Conservation (phyloP, 1,140 invertebrate genomes). For the Probaryconus sp. region DNA sequence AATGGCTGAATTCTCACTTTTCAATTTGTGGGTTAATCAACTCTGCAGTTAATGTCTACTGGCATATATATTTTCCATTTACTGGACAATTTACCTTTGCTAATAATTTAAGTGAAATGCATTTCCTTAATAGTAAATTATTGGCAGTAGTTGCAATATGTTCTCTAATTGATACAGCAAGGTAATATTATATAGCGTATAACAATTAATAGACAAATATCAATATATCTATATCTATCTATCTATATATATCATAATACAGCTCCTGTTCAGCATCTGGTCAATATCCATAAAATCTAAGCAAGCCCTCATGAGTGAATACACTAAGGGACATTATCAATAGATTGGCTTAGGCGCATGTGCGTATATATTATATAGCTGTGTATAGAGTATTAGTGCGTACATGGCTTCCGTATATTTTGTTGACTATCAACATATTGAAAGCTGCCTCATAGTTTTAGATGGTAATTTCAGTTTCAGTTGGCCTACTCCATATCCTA, state of each 20-base stretch:
- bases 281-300: conserved; percentile 65
- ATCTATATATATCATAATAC: too few relatives aligned
- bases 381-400: not conserved
- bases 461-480: not conserved
- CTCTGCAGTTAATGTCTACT: too few relatives aligned
- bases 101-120: too few relatives aligned
- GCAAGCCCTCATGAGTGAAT: conserved; percentile 55
- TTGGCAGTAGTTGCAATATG: too few relatives aligned
- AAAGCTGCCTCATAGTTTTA: not conserved
- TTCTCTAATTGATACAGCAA: too few relatives aligned
- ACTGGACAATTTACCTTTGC: too few relatives aligned
- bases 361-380: conserved; percentile 2
- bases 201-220: conserved; percentile 6
- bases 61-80: too few relatives aligned
- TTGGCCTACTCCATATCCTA: not conserved
- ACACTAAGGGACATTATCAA: conserved; percentile 65
- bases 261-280: conserved; percentile 56
- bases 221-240: not conserved
- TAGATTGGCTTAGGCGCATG: conserved; percentile 62
- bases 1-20: too few relatives aligned
- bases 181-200: not conserved
- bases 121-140: too few relatives aligned
- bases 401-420: conserved; percentile 17
- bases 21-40: too few relatives aligned
- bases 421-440: not conserved